These are phyloP conservation scores for Halcyon senegalensis DNA, from an alignment of 2,113 vertebrate genomes.

Conservation along the genomic window DNA sequence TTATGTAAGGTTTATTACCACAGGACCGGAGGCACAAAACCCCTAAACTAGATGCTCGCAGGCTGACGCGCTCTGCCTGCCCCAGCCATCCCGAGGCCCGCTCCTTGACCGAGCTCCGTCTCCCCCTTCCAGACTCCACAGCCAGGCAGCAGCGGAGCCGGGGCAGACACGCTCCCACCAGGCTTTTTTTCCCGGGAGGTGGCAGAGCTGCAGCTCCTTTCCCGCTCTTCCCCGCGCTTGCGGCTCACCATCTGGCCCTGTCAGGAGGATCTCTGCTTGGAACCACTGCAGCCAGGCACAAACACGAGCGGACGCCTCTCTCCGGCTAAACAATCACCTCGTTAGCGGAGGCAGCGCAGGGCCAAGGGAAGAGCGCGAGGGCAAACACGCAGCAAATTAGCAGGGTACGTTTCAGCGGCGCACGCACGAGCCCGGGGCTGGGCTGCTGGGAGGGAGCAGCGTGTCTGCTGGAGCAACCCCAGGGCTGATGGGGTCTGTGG, in stretches of 20 bases:
- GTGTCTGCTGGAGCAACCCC: not conserved
- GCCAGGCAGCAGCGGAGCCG: not conserved
- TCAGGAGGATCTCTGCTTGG: not conserved
- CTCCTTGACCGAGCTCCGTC: accelerated
- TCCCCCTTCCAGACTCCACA: not conserved
- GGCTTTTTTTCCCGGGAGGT: not conserved
- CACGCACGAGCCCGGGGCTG: accelerated
- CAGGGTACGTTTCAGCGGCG: not conserved
- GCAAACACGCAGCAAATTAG: not conserved
- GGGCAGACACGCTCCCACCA: not conserved
- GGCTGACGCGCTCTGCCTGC: not conserved
- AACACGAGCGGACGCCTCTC: not conserved
- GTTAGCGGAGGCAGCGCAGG: not conserved
- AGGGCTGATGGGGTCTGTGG: accelerated
- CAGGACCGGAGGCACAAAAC: not conserved
- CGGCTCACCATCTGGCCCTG: constrained; percentile 18
- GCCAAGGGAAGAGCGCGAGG: not conserved
- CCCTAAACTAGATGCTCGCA: not conserved
- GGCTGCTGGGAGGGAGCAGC: not conserved
- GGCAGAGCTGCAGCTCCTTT: not conserved
- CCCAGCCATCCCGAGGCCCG: not conserved
- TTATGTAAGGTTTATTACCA: constrained; percentile 12
- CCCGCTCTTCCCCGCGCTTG: not conserved
- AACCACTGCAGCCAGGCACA: not conserved
- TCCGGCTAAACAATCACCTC: not conserved